Conservation (phyloP, 2,797 vertebrate genomes). For the Artibeus lituratus region DNA sequence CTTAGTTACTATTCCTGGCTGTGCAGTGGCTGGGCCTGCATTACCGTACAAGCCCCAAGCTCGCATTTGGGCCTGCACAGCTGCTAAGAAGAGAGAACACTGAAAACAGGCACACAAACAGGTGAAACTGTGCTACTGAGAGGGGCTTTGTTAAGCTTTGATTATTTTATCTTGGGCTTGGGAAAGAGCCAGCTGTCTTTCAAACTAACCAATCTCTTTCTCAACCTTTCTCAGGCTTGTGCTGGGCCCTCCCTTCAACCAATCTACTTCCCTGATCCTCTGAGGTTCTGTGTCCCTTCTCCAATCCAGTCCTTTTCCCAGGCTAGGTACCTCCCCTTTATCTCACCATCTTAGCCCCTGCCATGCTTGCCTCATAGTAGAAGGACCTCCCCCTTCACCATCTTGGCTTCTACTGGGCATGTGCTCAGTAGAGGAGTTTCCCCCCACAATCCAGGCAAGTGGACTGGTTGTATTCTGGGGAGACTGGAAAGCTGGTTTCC, state of each 20-base stretch:
- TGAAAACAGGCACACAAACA: no score
- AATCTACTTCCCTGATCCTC: neutral
- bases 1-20: no score
- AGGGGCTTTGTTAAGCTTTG: no score
- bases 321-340: neutral
- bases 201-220: neutral
- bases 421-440: neutral
- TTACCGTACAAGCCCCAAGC: no score
- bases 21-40: no score
- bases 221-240: neutral
- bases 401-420: neutral
- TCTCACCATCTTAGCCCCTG: neutral
- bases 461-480: neutral
- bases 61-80: no score
- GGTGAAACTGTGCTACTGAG: no score
- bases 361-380: neutral
- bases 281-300: neutral
- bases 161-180: no score
- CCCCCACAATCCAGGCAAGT: neutral
- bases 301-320: neutral
- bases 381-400: neutral
- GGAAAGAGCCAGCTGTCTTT: neutral
- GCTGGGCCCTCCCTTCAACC: neutral
- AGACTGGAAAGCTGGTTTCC: neutral
- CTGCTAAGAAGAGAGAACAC: no score